These are phyloP conservation scores for Lordiphosa mommai DNA, from an alignment of 1,140 invertebrate genomes.

Conservation along the genomic window DNA sequence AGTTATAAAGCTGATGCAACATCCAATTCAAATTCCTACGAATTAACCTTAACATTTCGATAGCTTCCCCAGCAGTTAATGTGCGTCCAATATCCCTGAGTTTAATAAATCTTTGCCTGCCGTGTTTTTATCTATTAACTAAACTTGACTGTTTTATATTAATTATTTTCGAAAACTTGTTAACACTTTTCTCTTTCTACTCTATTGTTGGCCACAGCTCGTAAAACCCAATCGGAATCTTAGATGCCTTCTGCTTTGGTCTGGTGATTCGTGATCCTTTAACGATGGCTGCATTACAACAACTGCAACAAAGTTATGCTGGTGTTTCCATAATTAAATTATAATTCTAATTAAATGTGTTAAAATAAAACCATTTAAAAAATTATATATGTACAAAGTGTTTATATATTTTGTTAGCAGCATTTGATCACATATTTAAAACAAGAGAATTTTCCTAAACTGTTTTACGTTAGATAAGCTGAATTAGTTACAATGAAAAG, in stretches of 20 bases:
- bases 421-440: too few relatives aligned
- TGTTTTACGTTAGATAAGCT: too few relatives aligned
- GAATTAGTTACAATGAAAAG: too few relatives aligned
- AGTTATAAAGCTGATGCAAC: too few relatives aligned
- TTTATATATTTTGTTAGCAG: too few relatives aligned
- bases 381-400: constrained; percentile 7
- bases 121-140: too few relatives aligned
- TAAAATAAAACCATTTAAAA: constrained; percentile 25
- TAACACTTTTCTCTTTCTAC: not conserved
- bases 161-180: constrained; percentile 1
- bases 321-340: constrained; percentile 52
- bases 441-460: too few relatives aligned
- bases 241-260: constrained; percentile 29
- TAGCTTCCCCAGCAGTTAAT: too few relatives aligned
- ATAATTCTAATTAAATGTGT: constrained; percentile 19
- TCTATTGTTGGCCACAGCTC: constrained; percentile 27
- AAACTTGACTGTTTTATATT: not conserved
- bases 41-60: too few relatives aligned
- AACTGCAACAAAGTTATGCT: constrained; percentile 10
- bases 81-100: not conserved
- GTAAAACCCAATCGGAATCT: constrained; percentile 41
- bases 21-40: too few relatives aligned
- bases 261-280: too few relatives aligned
- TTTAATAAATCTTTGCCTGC: constrained; percentile 1
- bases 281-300: constrained; percentile 9